Conservation (phyloP, 2,113 vertebrate species). For the Heliornis fulica region DNA sequence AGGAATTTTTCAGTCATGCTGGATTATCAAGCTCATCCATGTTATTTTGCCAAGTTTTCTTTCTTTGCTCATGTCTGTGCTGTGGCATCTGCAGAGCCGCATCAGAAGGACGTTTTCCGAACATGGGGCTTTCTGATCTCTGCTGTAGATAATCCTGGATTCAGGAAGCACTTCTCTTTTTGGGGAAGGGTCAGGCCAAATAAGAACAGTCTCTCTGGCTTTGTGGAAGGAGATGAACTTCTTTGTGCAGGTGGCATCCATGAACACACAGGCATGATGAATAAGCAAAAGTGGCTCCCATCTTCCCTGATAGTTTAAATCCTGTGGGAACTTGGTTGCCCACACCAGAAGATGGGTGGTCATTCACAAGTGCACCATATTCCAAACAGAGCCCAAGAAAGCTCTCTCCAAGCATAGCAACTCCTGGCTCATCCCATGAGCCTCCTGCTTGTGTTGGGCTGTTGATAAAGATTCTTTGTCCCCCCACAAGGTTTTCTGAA, state of each 20-base stretch:
- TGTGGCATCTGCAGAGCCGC: slow-evolving; percentile 59
- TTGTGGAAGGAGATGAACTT: slow-evolving; percentile 11
- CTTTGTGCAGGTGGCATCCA: not conserved
- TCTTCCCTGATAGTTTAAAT: not conserved
- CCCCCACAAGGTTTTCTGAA: not conserved
- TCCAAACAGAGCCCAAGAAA: not conserved
- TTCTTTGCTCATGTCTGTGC: slow-evolving; percentile 53
- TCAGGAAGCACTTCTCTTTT: not conserved
- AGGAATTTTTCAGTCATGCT: slow-evolving; percentile 69
- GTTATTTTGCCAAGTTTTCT: slow-evolving; percentile 63
- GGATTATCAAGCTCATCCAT: slow-evolving; percentile 67
- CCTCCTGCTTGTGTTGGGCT: not conserved
- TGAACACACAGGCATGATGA: not conserved
- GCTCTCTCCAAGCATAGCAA: not conserved
- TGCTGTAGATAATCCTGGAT: slow-evolving; percentile 13
- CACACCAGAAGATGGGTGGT: not conserved
- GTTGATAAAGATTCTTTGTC: not conserved
- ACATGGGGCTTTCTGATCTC: slow-evolving; percentile 22
- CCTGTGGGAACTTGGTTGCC: not conserved
- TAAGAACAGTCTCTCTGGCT: not conserved
- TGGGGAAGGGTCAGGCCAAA: not conserved
- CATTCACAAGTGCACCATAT: not conserved
- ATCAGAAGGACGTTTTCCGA: slow-evolving; percentile 53
- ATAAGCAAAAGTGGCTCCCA: not conserved
- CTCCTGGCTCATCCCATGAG: not conserved